Evolutionary conservation across 1,140 invertebrate genomes (phyloP).

Genomic region (Trichoplusia ni): DNA sequence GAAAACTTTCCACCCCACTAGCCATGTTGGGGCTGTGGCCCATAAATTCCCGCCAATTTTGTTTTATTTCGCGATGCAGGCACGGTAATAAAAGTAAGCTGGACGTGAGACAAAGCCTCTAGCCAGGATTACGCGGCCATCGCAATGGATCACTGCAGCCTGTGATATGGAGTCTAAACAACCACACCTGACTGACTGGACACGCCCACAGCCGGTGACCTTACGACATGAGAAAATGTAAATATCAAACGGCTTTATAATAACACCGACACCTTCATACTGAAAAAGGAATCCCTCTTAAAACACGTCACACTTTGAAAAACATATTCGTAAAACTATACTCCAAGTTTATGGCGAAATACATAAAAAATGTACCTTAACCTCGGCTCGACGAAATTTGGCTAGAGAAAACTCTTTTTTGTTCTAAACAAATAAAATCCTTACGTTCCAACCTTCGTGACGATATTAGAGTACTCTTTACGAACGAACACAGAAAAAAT

Average conservation of each 20-base stretch:
- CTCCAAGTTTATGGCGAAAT: slow-evolving; percentile 43
- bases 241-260: slow-evolving; percentile 15
- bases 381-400: slow-evolving; percentile 35
- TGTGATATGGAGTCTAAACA: slow-evolving; percentile 74
- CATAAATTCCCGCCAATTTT: slow-evolving; percentile 81
- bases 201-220: too few relatives aligned
- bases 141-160: slow-evolving; percentile 74
- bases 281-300: slow-evolving; percentile 34
- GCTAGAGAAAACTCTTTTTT: slow-evolving; percentile 27
- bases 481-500: background rate
- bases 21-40: slow-evolving; percentile 70
- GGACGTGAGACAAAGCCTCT: slow-evolving; percentile 78
- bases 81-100: slow-evolving; percentile 81
- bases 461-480: slow-evolving; percentile 11
- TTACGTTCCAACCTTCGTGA: slow-evolving; percentile 12
- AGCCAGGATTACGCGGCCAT: slow-evolving; percentile 73
- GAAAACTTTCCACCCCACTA: slow-evolving; percentile 81
- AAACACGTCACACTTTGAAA: slow-evolving; percentile 38
- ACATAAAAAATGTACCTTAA: slow-evolving; percentile 44
- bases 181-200: slow-evolving; percentile 63
- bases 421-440: slow-evolving; percentile 35
- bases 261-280: slow-evolving; percentile 13
- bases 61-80: slow-evolving; percentile 80
- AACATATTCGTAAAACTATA: slow-evolving; percentile 48
- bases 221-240: slow-evolving; percentile 37